Evolutionary conservation across 2,888 invertebrate species (phyloP).

Genomic region (Dryocosmus kuriphilus): DNA sequence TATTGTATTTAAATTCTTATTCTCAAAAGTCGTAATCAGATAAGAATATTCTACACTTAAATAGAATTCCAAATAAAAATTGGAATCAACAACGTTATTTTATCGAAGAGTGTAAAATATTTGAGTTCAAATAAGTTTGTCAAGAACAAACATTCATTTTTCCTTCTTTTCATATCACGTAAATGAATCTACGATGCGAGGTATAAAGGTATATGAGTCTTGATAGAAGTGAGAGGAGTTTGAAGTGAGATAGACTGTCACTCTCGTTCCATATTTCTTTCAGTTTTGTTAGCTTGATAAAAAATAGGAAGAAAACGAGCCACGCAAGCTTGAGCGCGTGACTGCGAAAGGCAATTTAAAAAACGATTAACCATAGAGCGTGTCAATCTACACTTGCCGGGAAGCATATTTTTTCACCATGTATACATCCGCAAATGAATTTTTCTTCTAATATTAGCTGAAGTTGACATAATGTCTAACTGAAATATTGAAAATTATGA

Average conservation of each 20-base stretch:
- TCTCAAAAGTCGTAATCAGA: too few relatives aligned
- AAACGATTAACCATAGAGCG: slow-evolving; percentile 4
- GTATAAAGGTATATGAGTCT: not conserved
- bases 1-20: too few relatives aligned
- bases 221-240: not conserved
- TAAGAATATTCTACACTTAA: too few relatives aligned
- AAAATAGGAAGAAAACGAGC: not conserved
- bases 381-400: not conserved
- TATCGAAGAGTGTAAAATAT: not conserved
- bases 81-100: not conserved
- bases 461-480: too few relatives aligned
- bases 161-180: not conserved
- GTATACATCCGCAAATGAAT: not conserved
- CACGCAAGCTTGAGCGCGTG: not conserved
- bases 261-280: not conserved
- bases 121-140: not conserved
- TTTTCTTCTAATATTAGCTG: not conserved
- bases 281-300: not conserved
- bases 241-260: not conserved
- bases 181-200: not conserved
- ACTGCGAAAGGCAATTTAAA: not conserved
- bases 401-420: not conserved
- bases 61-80: not conserved
- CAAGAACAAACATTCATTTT: slow-evolving; percentile 1
- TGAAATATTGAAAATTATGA: too few relatives aligned